Conservation (phyloP, 1,140 invertebrate species). For the Achatina immaculata region DNA sequence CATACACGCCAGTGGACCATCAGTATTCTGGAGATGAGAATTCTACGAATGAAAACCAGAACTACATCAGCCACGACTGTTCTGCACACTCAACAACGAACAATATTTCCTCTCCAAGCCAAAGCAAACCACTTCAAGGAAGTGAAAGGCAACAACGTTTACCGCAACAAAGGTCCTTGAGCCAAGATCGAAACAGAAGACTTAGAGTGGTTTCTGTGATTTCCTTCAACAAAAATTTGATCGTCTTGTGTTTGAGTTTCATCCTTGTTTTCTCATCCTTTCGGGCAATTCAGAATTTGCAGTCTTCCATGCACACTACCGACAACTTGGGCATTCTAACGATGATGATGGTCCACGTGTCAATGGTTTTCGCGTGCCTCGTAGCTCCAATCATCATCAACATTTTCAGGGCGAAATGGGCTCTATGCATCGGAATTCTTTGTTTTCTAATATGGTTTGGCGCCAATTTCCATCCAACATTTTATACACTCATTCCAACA, state of each 20-base stretch:
- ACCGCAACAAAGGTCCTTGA: neutral
- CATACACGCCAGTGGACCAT: neutral
- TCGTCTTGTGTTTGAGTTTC: slow-evolving; percentile 67
- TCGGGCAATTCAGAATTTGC: slow-evolving; percentile 68
- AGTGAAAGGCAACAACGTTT: neutral
- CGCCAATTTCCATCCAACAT: slow-evolving; percentile 67
- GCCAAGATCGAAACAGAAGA: neutral
- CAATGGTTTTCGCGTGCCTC: slow-evolving; percentile 66
- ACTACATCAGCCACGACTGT: slow-evolving; percentile 41
- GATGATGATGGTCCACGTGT: slow-evolving; percentile 64
- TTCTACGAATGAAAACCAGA: slow-evolving; percentile 35
- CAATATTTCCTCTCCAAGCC: neutral
- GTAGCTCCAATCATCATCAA: slow-evolving; percentile 66
- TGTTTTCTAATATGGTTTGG: slow-evolving; percentile 67
- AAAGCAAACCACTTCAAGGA: neutral
- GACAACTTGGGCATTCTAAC: slow-evolving; percentile 63
- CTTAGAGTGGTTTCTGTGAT: slow-evolving; percentile 39
- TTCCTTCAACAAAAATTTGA: slow-evolving; percentile 66
- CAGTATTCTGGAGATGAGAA: slow-evolving; percentile 15
- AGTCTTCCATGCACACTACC: slow-evolving; percentile 64
- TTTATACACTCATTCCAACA: slow-evolving; percentile 67
- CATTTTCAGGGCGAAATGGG: slow-evolving; percentile 67
- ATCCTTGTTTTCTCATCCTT: slow-evolving; percentile 69
- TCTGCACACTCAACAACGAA: slow-evolving; percentile 2
- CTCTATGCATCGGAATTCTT: slow-evolving; percentile 63